Evolutionary conservation across 2,888 invertebrate species (phyloP).

Genomic region (Megaustenia siamemsis): DNA sequence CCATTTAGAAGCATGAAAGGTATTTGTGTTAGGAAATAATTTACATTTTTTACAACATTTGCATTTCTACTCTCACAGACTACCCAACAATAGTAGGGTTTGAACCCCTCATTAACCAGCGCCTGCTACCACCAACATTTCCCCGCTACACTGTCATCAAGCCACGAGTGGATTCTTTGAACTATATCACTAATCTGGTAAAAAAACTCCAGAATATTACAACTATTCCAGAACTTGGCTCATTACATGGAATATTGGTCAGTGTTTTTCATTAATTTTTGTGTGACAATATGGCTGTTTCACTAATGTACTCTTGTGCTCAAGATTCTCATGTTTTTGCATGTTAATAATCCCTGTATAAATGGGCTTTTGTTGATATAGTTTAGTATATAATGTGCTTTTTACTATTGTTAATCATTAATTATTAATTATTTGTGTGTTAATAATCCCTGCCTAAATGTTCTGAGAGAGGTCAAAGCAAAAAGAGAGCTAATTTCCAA

Average conservation of each 20-base stretch:
- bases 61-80: constrained; percentile 61
- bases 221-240: constrained; percentile 70
- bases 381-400: no score
- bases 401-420: no score
- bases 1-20: neutral
- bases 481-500: no score
- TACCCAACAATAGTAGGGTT: constrained; percentile 87
- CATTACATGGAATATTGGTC: constrained; percentile 75
- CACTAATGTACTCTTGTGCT: neutral
- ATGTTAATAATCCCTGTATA: no score
- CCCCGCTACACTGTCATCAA: constrained; percentile 94
- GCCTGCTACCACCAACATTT: constrained; percentile 97
- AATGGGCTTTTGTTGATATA: no score
- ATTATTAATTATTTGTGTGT: no score
- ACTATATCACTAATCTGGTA: constrained; percentile 91
- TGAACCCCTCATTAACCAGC: constrained; percentile 96
- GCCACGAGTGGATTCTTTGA: constrained; percentile 85
- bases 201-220: constrained; percentile 82
- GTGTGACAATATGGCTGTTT: neutral
- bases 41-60: neutral
- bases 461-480: no score
- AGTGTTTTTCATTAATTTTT: neutral
- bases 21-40: neutral
- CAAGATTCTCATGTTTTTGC: no score
- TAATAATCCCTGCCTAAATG: no score